Conservation (phyloP, 1,140 invertebrate genomes). For the Ylistrum balloti region DNA sequence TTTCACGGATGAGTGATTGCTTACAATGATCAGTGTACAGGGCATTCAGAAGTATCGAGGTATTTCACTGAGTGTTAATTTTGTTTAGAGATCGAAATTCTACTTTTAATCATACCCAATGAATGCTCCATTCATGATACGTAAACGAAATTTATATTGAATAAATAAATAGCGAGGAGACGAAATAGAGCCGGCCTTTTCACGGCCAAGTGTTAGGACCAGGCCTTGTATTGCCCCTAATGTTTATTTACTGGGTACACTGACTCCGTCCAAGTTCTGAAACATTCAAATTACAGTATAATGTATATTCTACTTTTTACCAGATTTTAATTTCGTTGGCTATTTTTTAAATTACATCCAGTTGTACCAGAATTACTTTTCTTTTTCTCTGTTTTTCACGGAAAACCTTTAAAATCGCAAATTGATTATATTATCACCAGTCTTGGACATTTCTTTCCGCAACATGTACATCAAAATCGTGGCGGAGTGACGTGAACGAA, state of each 20-base stretch:
- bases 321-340: too few relatives aligned
- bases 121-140: neutral
- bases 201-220: neutral
- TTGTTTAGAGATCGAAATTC: constrained; percentile 35
- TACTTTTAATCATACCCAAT: constrained; percentile 1
- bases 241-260: neutral
- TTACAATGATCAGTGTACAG: neutral
- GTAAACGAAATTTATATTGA: neutral
- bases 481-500: too few relatives aligned
- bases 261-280: neutral
- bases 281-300: too few relatives aligned
- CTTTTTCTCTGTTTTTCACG: too few relatives aligned
- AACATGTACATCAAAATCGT: too few relatives aligned
- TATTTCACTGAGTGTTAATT: neutral
- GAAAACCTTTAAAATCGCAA: too few relatives aligned
- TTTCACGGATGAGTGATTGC: neutral
- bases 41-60: constrained; percentile 6
- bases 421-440: too few relatives aligned
- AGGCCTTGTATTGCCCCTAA: neutral
- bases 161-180: neutral
- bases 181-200: neutral
- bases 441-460: too few relatives aligned
- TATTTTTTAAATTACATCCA: too few relatives aligned
- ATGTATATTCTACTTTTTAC: too few relatives aligned
- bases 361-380: too few relatives aligned